phyloP scores from a whole-genome alignment of 2,113 vertebrate genomes.

The Oryzias curvinotus region DNA sequence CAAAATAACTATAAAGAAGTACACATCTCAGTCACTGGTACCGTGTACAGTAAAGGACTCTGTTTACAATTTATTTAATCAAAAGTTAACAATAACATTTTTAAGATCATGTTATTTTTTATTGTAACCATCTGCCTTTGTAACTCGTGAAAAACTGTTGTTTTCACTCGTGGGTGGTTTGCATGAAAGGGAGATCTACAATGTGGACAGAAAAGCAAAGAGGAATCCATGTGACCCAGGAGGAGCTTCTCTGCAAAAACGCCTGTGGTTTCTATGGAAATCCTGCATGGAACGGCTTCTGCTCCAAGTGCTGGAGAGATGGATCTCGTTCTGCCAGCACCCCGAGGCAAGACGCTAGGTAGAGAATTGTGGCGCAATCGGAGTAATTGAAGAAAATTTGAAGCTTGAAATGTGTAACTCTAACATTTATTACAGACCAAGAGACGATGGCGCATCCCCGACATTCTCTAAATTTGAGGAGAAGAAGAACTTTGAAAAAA shows the following conservation, averaged over 20 bases:
- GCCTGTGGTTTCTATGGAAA: conserved; percentile 81
- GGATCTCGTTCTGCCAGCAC: conserved; percentile 50
- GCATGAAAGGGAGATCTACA: conserved; percentile 3
- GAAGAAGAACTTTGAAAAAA: conserved; percentile 76
- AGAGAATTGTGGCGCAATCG: background rate
- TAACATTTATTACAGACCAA: conserved; percentile 40
- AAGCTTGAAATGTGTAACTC: background rate
- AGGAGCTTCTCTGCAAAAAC: conserved; percentile 79
- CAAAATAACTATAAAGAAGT: no score
- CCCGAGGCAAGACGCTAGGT: conserved; percentile 60
- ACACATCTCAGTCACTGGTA: no score
- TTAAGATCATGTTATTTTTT: background rate
- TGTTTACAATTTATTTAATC: no score
- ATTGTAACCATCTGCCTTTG: background rate
- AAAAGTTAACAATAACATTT: no score
- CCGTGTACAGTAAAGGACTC: no score
- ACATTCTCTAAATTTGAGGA: conserved; percentile 76
- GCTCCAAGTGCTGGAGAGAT: conserved; percentile 82
- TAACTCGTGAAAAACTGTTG: background rate
- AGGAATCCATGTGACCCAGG: conserved; percentile 70
- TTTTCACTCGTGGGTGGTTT: conserved; percentile 16
- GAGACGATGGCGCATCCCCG: conserved; percentile 43
- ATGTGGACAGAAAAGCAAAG: conserved; percentile 75
- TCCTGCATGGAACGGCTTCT: conserved; percentile 79
- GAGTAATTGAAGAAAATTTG: background rate